Evolutionary conservation across 2,888 invertebrate genomes (phyloP), one percentile per base, ranked within the genome.

Genomic region (Leucophenga montana): DNA sequence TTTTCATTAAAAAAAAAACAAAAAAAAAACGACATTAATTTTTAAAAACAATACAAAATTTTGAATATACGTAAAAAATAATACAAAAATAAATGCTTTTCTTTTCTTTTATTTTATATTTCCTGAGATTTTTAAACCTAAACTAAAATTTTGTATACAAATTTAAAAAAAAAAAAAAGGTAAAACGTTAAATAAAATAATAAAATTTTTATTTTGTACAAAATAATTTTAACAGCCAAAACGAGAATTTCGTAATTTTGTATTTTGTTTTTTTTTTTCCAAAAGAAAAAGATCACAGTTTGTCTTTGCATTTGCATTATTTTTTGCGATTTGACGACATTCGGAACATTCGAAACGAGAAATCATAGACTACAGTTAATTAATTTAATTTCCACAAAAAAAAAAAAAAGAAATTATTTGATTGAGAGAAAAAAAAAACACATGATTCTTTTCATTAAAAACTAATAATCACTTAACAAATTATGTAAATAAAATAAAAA

Each of bases 211-310:
- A 71, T 71, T 71, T 53, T 67, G 20, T 70, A 33, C 69, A 66
- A 67, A 71, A 31, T 69, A 74, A 69, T 64, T 62, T 53, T 61
- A 77, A 75, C 67, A 84, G 76, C 81, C 78, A 76, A 85, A 83
- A 78, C 71, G 74, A 67, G 69, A 82, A 83, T 85, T 84, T 86
- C 74, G 82, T 76, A 78, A 76, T 70, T 77, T 74, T 78, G 71
- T 77, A 71, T 74, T 76, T 66, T 69, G 73, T 78, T 80, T 84
- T 84, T 79, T 80, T 77, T 75, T 72, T 73, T 73, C 70, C 73
- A 75, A 77, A 74, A 75, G 78, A 78, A 83, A 78, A 78, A 86
- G 86, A 87, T 87, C 88, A 88, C 88, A 88, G 87, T 86, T 88
- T 85, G 84, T 79, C 82, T 67, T 71, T 73, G 74, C 76, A 80